Percentiles rank a stretch among this genome's conserved stretches.
Evolutionary conservation across 2,113 vertebrate genomes (phyloP).

Genomic region (Gobio gobio): DNA sequence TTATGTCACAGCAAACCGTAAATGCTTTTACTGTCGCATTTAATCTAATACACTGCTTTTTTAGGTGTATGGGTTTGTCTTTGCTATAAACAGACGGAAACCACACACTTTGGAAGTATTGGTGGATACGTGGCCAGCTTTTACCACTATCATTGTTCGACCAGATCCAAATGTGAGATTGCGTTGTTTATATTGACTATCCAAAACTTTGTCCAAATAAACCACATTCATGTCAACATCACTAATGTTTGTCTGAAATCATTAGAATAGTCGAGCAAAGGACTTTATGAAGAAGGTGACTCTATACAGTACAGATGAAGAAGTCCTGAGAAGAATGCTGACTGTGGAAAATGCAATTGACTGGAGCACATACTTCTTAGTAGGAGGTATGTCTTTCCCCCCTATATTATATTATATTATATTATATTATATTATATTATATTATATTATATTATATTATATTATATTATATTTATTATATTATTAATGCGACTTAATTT

Average conservation of each 20-base stretch:
- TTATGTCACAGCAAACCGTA: not conserved
- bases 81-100: constrained; percentile 62
- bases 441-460: too few species aligned
- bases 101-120: constrained; percentile 55
- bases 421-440: not conserved
- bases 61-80: constrained; percentile 66
- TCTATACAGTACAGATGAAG: constrained; percentile 62
- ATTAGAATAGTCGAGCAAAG: constrained; percentile 36
- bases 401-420: not conserved
- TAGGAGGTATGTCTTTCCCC: constrained; percentile 56
- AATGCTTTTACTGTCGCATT: not conserved
- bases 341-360: constrained; percentile 60
- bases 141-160: constrained; percentile 65
- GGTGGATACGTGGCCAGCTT: constrained; percentile 71
- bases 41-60: not conserved
- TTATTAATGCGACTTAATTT: not conserved
- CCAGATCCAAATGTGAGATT: constrained; percentile 48
- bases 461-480: not conserved
- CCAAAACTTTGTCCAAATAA: not conserved
- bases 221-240: not conserved
- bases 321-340: constrained; percentile 61
- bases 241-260: not conserved
- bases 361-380: constrained; percentile 60
- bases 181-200: not conserved
- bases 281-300: constrained; percentile 34